Evolutionary conservation across 2,113 vertebrate species (phyloP).

Genomic region (Pluvianellus socialis): DNA sequence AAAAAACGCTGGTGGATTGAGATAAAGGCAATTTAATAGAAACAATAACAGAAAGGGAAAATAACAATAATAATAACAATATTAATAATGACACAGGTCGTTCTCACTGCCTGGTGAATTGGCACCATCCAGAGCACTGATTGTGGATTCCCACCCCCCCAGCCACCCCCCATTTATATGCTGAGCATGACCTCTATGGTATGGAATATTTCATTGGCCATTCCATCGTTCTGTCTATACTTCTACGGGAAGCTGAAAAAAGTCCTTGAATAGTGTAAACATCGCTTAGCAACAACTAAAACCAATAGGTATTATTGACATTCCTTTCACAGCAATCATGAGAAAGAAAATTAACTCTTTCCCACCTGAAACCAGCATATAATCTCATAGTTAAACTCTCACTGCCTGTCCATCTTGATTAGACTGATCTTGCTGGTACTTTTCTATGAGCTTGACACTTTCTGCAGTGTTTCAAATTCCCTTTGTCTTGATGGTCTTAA

Average conservation of each 20-base stretch:
- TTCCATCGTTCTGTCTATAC: background rate
- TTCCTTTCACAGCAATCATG: background rate
- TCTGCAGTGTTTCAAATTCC: background rate
- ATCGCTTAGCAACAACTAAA: background rate
- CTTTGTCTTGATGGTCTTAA: background rate
- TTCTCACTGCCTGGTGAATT: background rate
- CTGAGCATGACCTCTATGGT: background rate
- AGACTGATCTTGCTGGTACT: background rate
- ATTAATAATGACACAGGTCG: background rate
- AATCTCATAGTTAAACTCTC: background rate
- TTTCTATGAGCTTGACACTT: background rate
- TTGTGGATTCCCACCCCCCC: background rate
- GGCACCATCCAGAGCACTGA: background rate
- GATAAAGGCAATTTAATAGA: background rate
- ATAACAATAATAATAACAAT: background rate
- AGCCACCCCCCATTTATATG: background rate
- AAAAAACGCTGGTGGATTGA: background rate
- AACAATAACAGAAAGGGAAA: background rate
- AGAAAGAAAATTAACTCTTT: background rate
- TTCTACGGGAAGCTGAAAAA: background rate
- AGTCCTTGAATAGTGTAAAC: background rate
- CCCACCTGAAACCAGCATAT: background rate
- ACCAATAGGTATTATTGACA: background rate
- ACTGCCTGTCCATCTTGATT: background rate
- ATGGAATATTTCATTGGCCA: background rate